These are phyloP conservation scores for Amphipoea oculea DNA, from an alignment of 2,888 invertebrate species.

Conservation along the genomic window DNA sequence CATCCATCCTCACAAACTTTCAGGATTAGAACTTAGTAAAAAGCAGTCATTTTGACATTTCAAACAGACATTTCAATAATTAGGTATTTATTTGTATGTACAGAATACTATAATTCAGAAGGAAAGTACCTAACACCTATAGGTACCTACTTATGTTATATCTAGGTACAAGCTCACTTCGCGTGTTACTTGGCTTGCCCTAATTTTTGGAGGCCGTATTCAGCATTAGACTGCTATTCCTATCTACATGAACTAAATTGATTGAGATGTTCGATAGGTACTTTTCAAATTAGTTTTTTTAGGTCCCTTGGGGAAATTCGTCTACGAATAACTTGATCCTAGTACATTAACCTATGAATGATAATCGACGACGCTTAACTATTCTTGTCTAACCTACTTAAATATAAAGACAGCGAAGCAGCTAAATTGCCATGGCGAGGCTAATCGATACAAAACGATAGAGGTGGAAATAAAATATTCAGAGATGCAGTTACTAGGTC, in stretches of 20 bases:
- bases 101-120: not conserved
- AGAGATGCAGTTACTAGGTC: slow-evolving; percentile 24
- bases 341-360: slow-evolving; percentile 16
- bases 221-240: not conserved
- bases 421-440: slow-evolving; percentile 5
- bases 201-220: slow-evolving; percentile 39
- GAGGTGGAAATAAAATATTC: slow-evolving; percentile 23
- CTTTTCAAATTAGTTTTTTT: not conserved
- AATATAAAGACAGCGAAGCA: not conserved
- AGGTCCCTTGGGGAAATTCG: not conserved
- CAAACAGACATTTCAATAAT: not conserved
- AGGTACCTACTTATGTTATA: not conserved
- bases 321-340: not conserved
- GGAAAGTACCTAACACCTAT: not conserved
- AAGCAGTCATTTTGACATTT: not conserved
- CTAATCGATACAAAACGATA: slow-evolving; percentile 21
- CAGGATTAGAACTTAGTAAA: too few species aligned
- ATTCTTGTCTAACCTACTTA: slow-evolving; percentile 8
- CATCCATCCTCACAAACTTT: too few species aligned
- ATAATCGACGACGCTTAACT: not conserved
- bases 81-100: not conserved
- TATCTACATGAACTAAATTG: not conserved
- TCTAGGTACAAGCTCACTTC: slow-evolving; percentile 17
- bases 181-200: slow-evolving; percentile 35
- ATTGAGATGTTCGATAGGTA: not conserved